A percentile compares a stretch with the other conserved stretches of the same genome.
Conservation (phyloP, 1,140 invertebrate genomes). For the Trinorchestia longiramus region DNA sequence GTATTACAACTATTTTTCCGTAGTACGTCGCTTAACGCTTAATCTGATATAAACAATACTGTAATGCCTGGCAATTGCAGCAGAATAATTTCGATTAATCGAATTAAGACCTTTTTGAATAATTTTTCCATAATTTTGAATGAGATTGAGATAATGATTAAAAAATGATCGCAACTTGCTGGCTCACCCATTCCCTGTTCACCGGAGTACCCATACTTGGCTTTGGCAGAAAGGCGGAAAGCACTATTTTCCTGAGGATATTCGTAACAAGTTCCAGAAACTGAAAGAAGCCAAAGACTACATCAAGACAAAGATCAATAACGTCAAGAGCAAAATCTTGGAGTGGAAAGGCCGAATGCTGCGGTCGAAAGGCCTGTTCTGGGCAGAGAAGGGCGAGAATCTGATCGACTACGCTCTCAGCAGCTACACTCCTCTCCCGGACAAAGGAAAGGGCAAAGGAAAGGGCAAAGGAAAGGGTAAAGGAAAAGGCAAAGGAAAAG, state of each 20-base stretch:
- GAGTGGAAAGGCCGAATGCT: neutral
- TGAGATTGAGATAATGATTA: neutral
- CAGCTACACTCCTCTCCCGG: neutral
- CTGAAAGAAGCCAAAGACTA: slow-evolving; percentile 36
- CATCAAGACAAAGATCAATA: neutral
- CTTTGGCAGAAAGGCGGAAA: slow-evolving; percentile 27
- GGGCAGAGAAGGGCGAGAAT: neutral
- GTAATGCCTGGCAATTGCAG: neutral
- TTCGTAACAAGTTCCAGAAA: slow-evolving; percentile 42
- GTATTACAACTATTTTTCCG: neutral
- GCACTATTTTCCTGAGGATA: slow-evolving; percentile 27
- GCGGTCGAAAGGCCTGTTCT: neutral
- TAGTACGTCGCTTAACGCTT: neutral
- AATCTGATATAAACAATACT: neutral
- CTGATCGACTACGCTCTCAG: neutral
- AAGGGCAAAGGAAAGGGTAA: slow-evolving; percentile 41
- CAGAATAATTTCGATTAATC: neutral
- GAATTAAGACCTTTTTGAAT: neutral
- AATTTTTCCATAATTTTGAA: neutral
- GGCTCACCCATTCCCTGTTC: slow-evolving; percentile 18
- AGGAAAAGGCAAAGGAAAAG: slow-evolving; percentile 39
- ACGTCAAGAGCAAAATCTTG: slow-evolving; percentile 42
- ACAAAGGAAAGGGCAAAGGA: neutral
- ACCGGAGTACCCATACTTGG: slow-evolving; percentile 24
- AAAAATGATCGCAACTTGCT: neutral